A percentile compares a stretch with the other conserved stretches of the same genome.
These are phyloP conservation scores for Ellobius talpinus DNA, from an alignment of 2,113 vertebrate species.

Conservation along the genomic window DNA sequence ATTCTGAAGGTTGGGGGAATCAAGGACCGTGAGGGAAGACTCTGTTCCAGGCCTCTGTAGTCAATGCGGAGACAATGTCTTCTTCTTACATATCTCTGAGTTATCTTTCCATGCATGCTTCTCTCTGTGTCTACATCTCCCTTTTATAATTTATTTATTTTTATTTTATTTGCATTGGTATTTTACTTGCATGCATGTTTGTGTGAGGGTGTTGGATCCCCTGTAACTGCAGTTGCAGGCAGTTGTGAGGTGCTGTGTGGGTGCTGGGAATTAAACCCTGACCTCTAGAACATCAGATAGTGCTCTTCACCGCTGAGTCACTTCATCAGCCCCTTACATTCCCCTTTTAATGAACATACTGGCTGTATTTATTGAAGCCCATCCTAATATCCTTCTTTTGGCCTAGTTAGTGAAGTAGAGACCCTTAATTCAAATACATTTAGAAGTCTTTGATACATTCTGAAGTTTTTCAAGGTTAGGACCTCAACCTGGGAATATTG, in stretches of 20 bases:
- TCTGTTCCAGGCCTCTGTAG: neutral
- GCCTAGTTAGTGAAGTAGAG: neutral
- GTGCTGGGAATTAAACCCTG: neutral
- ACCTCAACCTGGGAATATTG: neutral
- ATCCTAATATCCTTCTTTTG: neutral
- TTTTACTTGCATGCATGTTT: neutral
- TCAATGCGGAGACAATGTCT: accelerated
- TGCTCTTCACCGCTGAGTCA: neutral
- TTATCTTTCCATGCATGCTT: neutral
- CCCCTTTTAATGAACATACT: neutral
- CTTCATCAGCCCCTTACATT: no score
- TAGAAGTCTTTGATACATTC: neutral
- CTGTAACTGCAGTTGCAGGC: neutral
- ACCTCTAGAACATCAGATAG: neutral
- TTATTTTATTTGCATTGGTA: neutral
- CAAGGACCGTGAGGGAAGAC: neutral
- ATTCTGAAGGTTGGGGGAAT: neutral
- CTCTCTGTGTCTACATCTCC: neutral
- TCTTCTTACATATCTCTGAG: neutral
- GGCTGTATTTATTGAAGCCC: neutral
- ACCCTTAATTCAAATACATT: neutral
- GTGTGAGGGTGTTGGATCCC: neutral
- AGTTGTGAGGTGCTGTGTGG: neutral
- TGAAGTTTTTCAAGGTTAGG: neutral
- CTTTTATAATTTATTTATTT: neutral